These are phyloP conservation scores for Meganola albula DNA, from an alignment of 2,888 invertebrate species.

Conservation along the genomic window DNA sequence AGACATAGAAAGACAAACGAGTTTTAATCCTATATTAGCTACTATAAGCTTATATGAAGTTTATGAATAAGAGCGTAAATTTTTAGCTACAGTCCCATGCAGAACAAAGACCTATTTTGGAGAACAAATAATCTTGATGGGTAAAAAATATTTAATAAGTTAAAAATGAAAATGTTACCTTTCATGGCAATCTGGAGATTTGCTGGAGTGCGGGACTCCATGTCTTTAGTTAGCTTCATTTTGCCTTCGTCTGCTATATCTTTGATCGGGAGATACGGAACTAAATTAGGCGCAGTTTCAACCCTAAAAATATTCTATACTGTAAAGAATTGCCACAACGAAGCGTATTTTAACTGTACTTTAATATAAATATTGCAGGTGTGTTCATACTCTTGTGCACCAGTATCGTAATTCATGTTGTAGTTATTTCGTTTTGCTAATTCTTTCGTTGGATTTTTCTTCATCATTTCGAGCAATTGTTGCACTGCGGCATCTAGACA, in stretches of 20 bases:
- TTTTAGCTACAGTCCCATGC: too few relatives aligned
- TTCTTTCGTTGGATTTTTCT: slow-evolving; percentile 33
- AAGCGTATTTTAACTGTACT: too few relatives aligned
- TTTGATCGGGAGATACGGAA: slow-evolving; percentile 49
- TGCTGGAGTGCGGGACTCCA: slow-evolving; percentile 35
- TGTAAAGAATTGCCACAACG: too few relatives aligned
- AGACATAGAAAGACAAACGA: too few relatives aligned
- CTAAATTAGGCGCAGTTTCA: slow-evolving; percentile 40
- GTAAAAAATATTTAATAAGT: not conserved
- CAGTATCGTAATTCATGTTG: slow-evolving; percentile 40
- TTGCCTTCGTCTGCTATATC: slow-evolving; percentile 53
- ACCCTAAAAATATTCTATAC: slow-evolving; percentile 38
- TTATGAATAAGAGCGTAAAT: too few relatives aligned
- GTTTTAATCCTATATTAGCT: too few relatives aligned
- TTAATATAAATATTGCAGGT: too few relatives aligned
- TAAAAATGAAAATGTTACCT: slow-evolving; percentile 27
- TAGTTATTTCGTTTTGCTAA: slow-evolving; percentile 39
- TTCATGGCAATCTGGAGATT: slow-evolving; percentile 42
- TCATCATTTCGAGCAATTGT: slow-evolving; percentile 45
- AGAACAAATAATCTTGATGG: too few relatives aligned
- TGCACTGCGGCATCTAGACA: slow-evolving; percentile 39
- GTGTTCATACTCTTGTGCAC: slow-evolving; percentile 52
- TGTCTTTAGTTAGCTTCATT: slow-evolving; percentile 35
- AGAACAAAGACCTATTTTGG: too few relatives aligned
- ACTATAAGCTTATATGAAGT: too few relatives aligned